Evolutionary conservation across 1,140 invertebrate genomes (phyloP).

Genomic region (Leptopilina boulardi): DNA sequence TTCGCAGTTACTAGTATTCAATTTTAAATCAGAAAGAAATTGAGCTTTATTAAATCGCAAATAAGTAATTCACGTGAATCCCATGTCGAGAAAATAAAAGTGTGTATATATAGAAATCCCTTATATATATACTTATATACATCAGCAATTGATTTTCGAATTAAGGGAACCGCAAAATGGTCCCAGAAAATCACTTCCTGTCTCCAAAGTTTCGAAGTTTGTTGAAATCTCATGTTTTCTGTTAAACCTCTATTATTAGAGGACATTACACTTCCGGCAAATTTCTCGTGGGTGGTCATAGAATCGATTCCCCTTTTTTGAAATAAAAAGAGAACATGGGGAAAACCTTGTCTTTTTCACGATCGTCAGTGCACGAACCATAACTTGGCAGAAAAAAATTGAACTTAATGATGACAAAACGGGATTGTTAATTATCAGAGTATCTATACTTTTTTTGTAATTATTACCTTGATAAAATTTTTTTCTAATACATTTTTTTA

Average conservation of each 20-base stretch:
- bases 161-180: slow-evolving; percentile 22
- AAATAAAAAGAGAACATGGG: neutral
- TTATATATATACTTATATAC: too few relatives aligned
- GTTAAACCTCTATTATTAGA: slow-evolving; percentile 54
- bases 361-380: neutral
- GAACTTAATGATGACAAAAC: slow-evolving; percentile 24
- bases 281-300: slow-evolving; percentile 53
- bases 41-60: too few relatives aligned
- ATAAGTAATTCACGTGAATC: too few relatives aligned
- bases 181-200: slow-evolving; percentile 2
- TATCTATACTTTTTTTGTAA: neutral
- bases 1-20: too few relatives aligned
- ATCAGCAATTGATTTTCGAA: neutral
- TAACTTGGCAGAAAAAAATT: neutral
- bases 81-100: too few relatives aligned
- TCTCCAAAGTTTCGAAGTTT: neutral
- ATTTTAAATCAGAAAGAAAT: too few relatives aligned
- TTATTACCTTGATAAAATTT: neutral
- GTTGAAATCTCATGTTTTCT: slow-evolving; percentile 4
- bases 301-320: slow-evolving; percentile 6
- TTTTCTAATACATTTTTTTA: too few relatives aligned
- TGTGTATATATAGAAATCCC: too few relatives aligned
- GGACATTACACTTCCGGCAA: slow-evolving; percentile 58
- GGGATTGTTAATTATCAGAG: slow-evolving; percentile 9
- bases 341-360: neutral